Evolutionary conservation across 2,113 vertebrate species (phyloP), one percentile per base, ranked within the genome.

Genomic region (Misgurnus anguillicaudatus): DNA sequence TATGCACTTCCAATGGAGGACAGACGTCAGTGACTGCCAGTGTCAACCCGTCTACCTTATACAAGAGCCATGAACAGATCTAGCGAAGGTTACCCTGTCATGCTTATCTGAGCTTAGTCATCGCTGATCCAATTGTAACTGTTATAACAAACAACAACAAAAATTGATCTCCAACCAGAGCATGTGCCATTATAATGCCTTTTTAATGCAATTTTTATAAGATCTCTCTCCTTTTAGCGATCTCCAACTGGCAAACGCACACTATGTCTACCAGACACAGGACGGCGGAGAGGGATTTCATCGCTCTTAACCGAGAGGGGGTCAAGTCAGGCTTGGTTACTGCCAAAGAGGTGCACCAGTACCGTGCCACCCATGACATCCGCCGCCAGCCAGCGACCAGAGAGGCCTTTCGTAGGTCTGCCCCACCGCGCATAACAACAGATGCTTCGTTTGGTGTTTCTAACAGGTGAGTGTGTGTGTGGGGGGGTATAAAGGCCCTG

Each of bases 261-360:
- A 9, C 85, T 9, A 82, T 83, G 39, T 87, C 79, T 3, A 47
- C 65, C 5, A 62, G 45, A 0, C 17, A 80, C 71, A 85, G 63
- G 0, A 86, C 89, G 61, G 70, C 83, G 42, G 85, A 85, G 60
- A 88, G 79, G 1, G 87, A 98, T 67, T 96, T 94, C 0, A 87
- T 95, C 9, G 78, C 91, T 62, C 90, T 96, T 86, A 95, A 96
- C 86, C 77, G 90, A 0, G 86, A 91, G 1, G 95, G 94, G 0
- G 85, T 95, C 42, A 90, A 85, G 21, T 93, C 92, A 0, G 95
- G 96, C 16, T 82, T 92, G 75, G 91, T 93, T 63, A 96, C 91
- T 0, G 85, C 94, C 60, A 89, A 70, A 0, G 92, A 98, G 66
- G 89, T 91, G 38, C 80, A 91, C 41, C 90, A 93, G 5, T 97